Evolutionary conservation across 2,113 vertebrate genomes (phyloP), one percentile per base, ranked within the genome.

Genomic region (Scomber colias): DNA sequence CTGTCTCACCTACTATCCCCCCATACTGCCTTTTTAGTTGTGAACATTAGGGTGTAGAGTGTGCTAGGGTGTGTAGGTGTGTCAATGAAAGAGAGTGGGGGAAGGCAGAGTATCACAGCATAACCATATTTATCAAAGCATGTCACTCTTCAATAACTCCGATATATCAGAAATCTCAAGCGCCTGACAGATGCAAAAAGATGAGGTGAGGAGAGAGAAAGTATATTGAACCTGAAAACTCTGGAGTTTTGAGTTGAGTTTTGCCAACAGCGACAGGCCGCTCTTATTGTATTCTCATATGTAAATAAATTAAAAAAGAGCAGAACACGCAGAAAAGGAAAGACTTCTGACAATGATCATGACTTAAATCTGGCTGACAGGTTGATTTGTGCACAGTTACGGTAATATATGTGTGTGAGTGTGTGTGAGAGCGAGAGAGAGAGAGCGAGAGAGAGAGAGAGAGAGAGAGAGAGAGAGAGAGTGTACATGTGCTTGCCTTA

Each of bases 151-250:
- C 75, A 79, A 72, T 79, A 82, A 75, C 66, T 77, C 56, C 75
- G 57, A 84, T 76, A 55, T 51, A 73, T 85, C 82, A 73, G 72
- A 65, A 65, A 69, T 78, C 84, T 86, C 77, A 77, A 79, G 53
- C 5, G 27, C 54, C 55, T 85, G 84, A 71, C 79, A 88, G 67
- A 85, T 77, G 62, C 62, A 82, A 77, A 12, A 53, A 65, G 81
- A 86, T 59, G 54, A 66, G 55, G 56, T 65, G 82, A 53, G 12
- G 55, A 44, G 57, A 73, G 60, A 21, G 55, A 69, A 66, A 83
- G 59, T 11, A 62, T 54, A 64, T 30, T 46, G 50, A 48, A 55
- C 75, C 16, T 63, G 60, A 80, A 60, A 59, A 60, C 6, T 54
- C 21, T 17, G 31, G 69, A 71, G 50, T 53, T 72, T 27, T 24